phyloP scores from a whole-genome alignment of 1,140 invertebrate genomes.

The Philopotamus ludificatus region DNA sequence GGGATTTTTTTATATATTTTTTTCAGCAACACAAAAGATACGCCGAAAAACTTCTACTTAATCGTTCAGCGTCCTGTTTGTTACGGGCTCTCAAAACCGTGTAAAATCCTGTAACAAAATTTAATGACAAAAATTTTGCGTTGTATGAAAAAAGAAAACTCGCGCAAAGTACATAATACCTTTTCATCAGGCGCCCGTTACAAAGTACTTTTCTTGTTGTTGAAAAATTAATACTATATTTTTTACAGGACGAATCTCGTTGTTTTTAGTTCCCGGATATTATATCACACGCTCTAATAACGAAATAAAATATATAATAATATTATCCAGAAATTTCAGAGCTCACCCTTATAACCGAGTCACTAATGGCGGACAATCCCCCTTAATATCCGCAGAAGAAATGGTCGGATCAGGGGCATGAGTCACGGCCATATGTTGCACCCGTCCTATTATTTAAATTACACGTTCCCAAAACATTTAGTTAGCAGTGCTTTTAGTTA shows the following conservation, averaged over 20 bases:
- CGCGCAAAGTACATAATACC: no score
- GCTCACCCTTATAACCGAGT: slow-evolving; percentile 15
- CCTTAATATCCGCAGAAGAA: background rate
- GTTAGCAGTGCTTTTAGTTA: background rate
- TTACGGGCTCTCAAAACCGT: background rate
- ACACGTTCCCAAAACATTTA: slow-evolving; percentile 7
- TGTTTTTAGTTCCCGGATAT: no score
- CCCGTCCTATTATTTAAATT: slow-evolving; percentile 20
- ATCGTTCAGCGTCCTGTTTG: no score
- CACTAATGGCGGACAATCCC: slow-evolving; percentile 20
- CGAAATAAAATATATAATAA: no score
- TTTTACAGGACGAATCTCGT: no score
- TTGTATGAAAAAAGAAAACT: background rate
- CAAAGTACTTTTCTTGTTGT: no score
- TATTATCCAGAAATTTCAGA: no score
- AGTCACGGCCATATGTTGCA: slow-evolving; percentile 24
- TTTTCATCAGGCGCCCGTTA: no score
- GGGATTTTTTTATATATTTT: background rate
- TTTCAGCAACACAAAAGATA: slow-evolving; percentile 3
- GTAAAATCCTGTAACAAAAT: background rate
- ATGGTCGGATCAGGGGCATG: slow-evolving; percentile 10
- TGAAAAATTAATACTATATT: no score
- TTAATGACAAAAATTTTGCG: background rate
- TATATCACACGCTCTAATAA: no score
- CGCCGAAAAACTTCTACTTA: no score